phyloP scores from a whole-genome alignment of 2,113 vertebrate species.

The Pelecanoides urinatrix region DNA sequence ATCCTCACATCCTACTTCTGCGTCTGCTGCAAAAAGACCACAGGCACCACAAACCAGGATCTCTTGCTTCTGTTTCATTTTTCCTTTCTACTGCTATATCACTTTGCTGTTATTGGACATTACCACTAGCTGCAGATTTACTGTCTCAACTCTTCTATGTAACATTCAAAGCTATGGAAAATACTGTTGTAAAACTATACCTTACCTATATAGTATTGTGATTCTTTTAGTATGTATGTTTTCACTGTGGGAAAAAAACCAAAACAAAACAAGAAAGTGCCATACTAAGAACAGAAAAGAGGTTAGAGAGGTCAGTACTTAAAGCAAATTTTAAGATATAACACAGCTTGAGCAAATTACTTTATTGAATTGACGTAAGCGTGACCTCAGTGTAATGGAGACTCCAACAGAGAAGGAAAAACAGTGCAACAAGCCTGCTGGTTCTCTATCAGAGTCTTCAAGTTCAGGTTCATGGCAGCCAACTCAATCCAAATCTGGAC shows the following conservation, averaged over 20 bases:
- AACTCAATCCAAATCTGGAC: not conserved
- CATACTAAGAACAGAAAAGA: not conserved
- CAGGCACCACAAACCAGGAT: not conserved
- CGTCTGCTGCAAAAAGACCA: not conserved
- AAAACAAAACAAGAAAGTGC: not conserved
- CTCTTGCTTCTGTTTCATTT: not conserved
- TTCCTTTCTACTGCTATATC: not conserved
- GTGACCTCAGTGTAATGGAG: not conserved
- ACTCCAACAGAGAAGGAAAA: not conserved
- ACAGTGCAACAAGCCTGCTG: not conserved
- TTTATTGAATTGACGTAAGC: not conserved
- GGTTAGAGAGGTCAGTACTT: not conserved
- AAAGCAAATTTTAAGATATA: not conserved
- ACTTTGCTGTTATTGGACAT: not conserved
- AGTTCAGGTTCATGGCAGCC: not conserved
- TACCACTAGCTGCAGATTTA: not conserved
- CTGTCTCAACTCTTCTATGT: not conserved
- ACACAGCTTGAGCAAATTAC: not conserved
- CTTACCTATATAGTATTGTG: not conserved
- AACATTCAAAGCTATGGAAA: not conserved
- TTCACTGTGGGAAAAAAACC: not conserved
- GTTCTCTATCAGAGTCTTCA: not conserved
- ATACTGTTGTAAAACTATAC: not conserved
- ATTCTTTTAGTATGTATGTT: not conserved
- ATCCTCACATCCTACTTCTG: not conserved